Evolutionary conservation across 2,888 invertebrate species (phyloP), one percentile per base, ranked within the genome.

Genomic region (Rhopalosiphum nymphaeae): DNA sequence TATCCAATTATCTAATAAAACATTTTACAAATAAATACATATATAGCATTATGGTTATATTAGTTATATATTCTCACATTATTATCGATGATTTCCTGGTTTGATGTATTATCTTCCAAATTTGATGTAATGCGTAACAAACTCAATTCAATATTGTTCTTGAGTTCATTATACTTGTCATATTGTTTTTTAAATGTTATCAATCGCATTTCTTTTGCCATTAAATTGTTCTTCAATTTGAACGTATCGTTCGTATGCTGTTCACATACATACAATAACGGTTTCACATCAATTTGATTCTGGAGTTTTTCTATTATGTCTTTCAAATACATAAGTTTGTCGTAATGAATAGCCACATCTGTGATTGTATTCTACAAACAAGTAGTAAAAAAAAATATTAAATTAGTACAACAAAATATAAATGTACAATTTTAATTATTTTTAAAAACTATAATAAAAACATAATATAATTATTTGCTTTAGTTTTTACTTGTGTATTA

Each of bases 211-310:
- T 94, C 90, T 0, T 94, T 84, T 3, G 36, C 46, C 21, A 0
- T 90, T n/a, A 94, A 94, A 53, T 67, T 91, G 3, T 91, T 94
- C 7, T 86, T 94, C 4, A 94, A 86, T 61, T 61, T 90, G 26
- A 94, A 94, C 11, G 86, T 86, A 44, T 94, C 90, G 49, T 91
- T 94, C 7, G 86, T 53, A 11, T 86, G 91, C 53, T 90, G 89
- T 53, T 91, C 94, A 57, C 61, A 67, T 26, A 61, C 11, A 13
- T 91, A 67, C 16, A 91, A 61, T 67, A 94, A 53, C 11, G 94
- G 86, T 46, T 94, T 86, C 0, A 94, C 86, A 61, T 91, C 57
- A 42, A 90, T 94, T 86, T 91, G 94, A 86, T 94, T 67, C 26
- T 91, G 86, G 42, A 94, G 61, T 29, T 93, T 90, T 85, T 86